Evolutionary conservation across 2,888 invertebrate genomes (phyloP).

Genomic region (Sarcophaga carnaria): DNA sequence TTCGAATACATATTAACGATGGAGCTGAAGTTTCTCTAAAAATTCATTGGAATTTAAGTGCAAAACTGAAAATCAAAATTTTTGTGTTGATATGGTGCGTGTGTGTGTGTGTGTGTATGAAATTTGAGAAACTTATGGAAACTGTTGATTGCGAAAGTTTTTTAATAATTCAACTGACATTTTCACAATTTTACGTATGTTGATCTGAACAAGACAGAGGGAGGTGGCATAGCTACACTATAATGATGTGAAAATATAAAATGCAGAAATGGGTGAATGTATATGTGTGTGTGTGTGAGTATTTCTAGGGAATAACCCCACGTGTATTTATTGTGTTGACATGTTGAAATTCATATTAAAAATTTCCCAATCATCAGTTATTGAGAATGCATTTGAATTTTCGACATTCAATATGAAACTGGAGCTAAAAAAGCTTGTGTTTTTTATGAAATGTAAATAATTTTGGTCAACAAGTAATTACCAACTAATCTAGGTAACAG

Average conservation of each 20-base stretch:
- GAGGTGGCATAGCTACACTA: too few species aligned
- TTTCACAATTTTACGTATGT: constrained; percentile 24
- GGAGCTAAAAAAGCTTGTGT: neutral
- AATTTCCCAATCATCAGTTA: too few species aligned
- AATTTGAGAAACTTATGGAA: constrained; percentile 47
- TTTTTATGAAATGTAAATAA: neutral
- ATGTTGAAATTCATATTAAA: constrained; percentile 5
- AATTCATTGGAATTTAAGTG: too few species aligned
- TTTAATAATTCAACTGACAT: constrained; percentile 67
- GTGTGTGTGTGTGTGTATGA: neutral
- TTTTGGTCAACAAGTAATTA: neutral
- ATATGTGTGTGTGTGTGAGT: neutral
- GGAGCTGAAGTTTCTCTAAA: too few species aligned
- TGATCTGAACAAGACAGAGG: too few species aligned
- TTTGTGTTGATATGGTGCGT: neutral
- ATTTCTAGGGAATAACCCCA: neutral
- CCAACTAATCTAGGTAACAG: too few species aligned
- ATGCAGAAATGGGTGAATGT: neutral
- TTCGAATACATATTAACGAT: too few species aligned
- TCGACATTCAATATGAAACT: too few species aligned
- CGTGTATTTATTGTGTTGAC: constrained; percentile 37
- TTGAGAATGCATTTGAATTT: too few species aligned
- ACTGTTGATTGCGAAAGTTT: constrained; percentile 59
- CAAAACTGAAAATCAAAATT: constrained; percentile 10
- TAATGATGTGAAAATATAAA: too few species aligned